These are phyloP conservation scores for Tenthredo mesomela DNA, from an alignment of 2,888 invertebrate genomes.

Conservation along the genomic window DNA sequence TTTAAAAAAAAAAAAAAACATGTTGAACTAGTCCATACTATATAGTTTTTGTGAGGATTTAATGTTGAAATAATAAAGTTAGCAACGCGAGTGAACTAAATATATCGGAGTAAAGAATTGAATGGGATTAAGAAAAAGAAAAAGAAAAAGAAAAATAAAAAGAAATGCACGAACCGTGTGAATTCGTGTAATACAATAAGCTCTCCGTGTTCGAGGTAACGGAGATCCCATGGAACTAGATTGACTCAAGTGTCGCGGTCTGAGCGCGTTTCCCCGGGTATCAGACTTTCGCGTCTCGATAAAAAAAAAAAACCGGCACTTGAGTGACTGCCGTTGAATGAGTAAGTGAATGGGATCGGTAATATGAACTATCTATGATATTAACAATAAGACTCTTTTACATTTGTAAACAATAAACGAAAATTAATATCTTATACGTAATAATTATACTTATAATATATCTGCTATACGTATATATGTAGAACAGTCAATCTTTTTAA, in stretches of 20 bases:
- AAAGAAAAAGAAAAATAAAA: no score
- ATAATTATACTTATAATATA: not conserved
- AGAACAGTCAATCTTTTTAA: not conserved
- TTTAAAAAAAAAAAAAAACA: not conserved
- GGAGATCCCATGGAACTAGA: slow-evolving; percentile 47
- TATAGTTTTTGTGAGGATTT: not conserved
- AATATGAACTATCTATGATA: slow-evolving; percentile 8
- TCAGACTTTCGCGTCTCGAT: slow-evolving; percentile 45
- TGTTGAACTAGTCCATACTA: not conserved
- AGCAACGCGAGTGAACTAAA: not conserved
- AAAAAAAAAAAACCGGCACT: slow-evolving; percentile 18
- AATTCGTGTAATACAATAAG: slow-evolving; percentile 42
- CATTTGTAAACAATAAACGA: not conserved
- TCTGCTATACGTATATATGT: not conserved
- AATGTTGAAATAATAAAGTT: not conserved
- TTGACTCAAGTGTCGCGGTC: slow-evolving; percentile 48
- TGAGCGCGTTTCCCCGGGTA: slow-evolving; percentile 49
- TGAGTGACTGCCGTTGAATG: slow-evolving; percentile 46
- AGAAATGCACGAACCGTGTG: slow-evolving; percentile 29
- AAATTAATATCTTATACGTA: not conserved
- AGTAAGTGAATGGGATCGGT: slow-evolving; percentile 47
- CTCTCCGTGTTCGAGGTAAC: slow-evolving; percentile 35
- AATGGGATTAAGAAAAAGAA: not conserved
- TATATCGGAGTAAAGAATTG: not conserved
- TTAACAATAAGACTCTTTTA: not conserved